These are phyloP conservation scores for Labrus mixtus DNA, from an alignment of 2,113 vertebrate genomes.

Conservation along the genomic window DNA sequence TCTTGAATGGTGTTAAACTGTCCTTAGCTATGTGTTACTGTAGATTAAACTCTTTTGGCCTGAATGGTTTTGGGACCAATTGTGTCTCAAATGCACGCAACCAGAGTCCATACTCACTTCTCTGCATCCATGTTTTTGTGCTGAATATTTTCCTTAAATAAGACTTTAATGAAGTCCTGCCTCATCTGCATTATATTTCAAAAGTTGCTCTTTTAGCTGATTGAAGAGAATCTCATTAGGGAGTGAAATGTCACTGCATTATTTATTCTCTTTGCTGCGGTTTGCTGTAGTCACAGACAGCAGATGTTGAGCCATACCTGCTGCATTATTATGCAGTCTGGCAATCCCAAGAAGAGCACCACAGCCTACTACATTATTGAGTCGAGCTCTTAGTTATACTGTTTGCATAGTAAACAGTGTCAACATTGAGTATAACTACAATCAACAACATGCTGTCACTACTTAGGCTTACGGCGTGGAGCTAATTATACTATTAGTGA, in stretches of 20 bases:
- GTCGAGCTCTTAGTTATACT: conserved; percentile 29
- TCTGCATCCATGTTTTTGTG: neutral
- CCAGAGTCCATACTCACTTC: neutral
- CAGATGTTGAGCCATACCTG: conserved; percentile 37
- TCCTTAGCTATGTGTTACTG: neutral
- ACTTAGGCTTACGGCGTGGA: neutral
- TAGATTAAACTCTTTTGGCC: neutral
- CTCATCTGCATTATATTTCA: conserved; percentile 11
- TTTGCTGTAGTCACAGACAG: conserved; percentile 6
- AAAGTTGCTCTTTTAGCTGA: conserved; percentile 12
- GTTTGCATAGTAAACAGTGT: conserved; percentile 55
- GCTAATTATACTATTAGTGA: conserved; percentile 43
- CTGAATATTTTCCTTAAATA: neutral
- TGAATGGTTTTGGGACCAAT: neutral
- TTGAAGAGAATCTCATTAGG: conserved; percentile 22
- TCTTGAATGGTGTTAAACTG: neutral
- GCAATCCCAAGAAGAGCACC: conserved; percentile 13
- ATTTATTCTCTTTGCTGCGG: conserved; percentile 30
- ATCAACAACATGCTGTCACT: conserved; percentile 32
- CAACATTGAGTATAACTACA: conserved; percentile 31
- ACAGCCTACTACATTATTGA: conserved; percentile 29
- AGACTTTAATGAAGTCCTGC: neutral
- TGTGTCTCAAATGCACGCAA: neutral
- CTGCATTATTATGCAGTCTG: conserved; percentile 45
- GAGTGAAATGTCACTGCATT: conserved; percentile 26